These are phyloP conservation scores for Notocelia uddmanniana DNA, from an alignment of 2,888 invertebrate species.

Conservation along the genomic window DNA sequence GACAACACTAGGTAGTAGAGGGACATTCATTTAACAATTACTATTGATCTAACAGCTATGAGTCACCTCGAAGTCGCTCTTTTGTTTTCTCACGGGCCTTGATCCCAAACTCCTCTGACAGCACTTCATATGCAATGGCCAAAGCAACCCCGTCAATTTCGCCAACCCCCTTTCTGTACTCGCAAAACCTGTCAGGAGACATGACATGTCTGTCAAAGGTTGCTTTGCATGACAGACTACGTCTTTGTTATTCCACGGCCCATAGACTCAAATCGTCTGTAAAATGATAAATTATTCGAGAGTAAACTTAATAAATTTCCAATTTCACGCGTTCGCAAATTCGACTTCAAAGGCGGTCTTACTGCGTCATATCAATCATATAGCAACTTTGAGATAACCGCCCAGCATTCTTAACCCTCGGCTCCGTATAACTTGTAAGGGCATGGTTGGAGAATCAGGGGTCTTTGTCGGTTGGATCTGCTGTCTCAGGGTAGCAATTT, in stretches of 20 bases:
- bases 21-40: no score
- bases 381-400: slow-evolving; percentile 38
- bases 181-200: slow-evolving; percentile 2
- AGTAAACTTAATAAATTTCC: slow-evolving; percentile 46
- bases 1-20: no score
- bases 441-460: background rate
- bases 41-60: no score
- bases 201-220: slow-evolving; percentile 19
- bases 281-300: slow-evolving; percentile 44
- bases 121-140: slow-evolving; percentile 13
- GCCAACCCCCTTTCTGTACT: slow-evolving; percentile 2
- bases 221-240: background rate
- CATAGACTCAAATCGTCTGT: slow-evolving; percentile 31
- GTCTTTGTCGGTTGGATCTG: slow-evolving; percentile 19
- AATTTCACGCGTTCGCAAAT: slow-evolving; percentile 45
- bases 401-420: background rate
- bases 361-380: slow-evolving; percentile 46
- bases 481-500: slow-evolving; percentile 46
- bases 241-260: slow-evolving; percentile 9
- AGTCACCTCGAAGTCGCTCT: background rate
- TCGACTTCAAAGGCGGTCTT: slow-evolving; percentile 46
- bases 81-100: background rate
- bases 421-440: no score
- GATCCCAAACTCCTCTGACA: background rate
- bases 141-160: background rate